A percentile compares a stretch with the other conserved stretches of the same genome.
phyloP scores from a whole-genome alignment of 2,888 invertebrate genomes.

The Strigamia crassipes region DNA sequence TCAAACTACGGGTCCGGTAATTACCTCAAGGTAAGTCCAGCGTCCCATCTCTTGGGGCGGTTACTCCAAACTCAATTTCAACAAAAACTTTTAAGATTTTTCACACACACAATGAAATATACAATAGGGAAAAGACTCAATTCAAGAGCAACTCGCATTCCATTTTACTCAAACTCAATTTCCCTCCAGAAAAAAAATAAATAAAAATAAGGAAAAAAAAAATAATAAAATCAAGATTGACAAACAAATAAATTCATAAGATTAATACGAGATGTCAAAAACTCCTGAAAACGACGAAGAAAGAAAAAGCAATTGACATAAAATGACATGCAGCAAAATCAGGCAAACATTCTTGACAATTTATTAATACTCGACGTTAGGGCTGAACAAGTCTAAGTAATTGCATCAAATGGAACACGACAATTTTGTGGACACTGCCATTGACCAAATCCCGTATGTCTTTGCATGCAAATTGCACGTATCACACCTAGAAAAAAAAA shows the following conservation, averaged over 20 bases:
- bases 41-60: conserved; percentile 28
- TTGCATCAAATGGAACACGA: background rate
- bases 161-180: background rate
- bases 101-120: conserved; percentile 5
- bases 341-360: background rate
- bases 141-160: background rate
- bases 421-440: background rate
- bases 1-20: conserved; percentile 37
- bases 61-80: conserved; percentile 26
- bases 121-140: background rate
- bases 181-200: background rate
- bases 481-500: background rate
- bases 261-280: background rate
- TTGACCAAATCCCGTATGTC: background rate
- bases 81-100: conserved; percentile 15
- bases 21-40: conserved; percentile 25
- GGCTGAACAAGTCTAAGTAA: background rate
- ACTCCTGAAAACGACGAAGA: background rate
- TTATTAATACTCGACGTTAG: background rate
- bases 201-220: background rate
- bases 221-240: background rate
- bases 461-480: conserved; percentile 1
- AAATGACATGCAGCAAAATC: background rate
- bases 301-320: background rate
- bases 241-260: background rate